Evolutionary conservation across 2,797 vertebrate species (phyloP).

Genomic region (Lagocephalus sceleratus): DNA sequence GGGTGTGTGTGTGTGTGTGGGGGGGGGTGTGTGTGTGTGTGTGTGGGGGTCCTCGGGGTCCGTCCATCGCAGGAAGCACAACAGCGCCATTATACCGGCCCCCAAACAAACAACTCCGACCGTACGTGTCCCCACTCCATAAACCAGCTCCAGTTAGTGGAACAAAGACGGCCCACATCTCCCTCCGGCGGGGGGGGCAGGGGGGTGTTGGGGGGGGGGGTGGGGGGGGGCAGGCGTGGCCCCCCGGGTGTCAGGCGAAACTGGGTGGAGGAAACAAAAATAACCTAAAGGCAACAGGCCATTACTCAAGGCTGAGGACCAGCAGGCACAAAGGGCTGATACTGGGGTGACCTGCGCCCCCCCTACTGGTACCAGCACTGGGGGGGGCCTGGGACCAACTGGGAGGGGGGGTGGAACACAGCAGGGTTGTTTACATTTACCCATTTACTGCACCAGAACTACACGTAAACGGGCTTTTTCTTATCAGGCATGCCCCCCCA

Average conservation of each 20-base stretch:
- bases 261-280: constrained; percentile 48
- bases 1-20: too few species aligned
- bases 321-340: constrained; percentile 26
- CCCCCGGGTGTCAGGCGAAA: constrained; percentile 16
- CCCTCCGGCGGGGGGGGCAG: neutral
- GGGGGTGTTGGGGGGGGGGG: neutral
- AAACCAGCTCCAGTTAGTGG: constrained; percentile 28
- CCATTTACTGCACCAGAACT: too few species aligned
- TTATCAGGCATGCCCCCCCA: too few species aligned
- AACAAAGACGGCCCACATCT: constrained; percentile 53
- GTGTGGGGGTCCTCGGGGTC: too few species aligned
- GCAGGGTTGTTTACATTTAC: too few species aligned
- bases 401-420: too few species aligned
- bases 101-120: constrained; percentile 23
- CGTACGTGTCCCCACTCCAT: constrained; percentile 24
- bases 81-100: constrained; percentile 33
- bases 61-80: constrained; percentile 35
- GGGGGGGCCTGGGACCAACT: too few species aligned
- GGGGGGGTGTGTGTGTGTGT: too few species aligned
- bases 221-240: constrained; percentile 47
- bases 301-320: constrained; percentile 49
- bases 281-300: constrained; percentile 47
- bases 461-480: too few species aligned
- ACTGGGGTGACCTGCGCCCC: too few species aligned
- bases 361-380: too few species aligned